Evolutionary conservation across 2,888 invertebrate species (phyloP).

Genomic region (Opisthograptis luteolata): DNA sequence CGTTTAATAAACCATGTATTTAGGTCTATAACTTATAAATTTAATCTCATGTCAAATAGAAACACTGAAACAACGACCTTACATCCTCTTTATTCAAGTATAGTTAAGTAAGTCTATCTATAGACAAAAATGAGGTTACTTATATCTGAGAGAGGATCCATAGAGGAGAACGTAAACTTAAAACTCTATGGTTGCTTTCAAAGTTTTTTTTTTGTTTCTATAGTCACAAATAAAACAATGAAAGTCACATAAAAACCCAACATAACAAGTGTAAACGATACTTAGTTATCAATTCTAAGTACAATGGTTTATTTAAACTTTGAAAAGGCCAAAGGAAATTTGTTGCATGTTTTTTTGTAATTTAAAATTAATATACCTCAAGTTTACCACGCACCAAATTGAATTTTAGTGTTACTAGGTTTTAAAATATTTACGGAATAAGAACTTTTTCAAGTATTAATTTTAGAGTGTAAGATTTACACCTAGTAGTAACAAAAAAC

Average conservation of each 20-base stretch:
- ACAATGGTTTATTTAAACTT: conserved; percentile 42
- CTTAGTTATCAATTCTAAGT: conserved; percentile 3
- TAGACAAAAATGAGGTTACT: too few relatives aligned
- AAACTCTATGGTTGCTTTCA: too few relatives aligned
- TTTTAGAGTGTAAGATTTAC: conserved; percentile 46
- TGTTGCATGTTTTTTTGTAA: conserved; percentile 36
- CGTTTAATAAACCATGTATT: neutral
- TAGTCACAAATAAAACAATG: too few relatives aligned
- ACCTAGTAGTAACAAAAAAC: conserved; percentile 47
- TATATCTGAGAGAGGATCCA: too few relatives aligned
- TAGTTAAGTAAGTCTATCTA: too few relatives aligned
- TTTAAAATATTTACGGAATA: conserved; percentile 46
- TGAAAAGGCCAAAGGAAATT: conserved; percentile 17
- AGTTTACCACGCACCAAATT: conserved; percentile 83
- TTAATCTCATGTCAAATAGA: too few relatives aligned
- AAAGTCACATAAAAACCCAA: too few relatives aligned
- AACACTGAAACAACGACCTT: too few relatives aligned
- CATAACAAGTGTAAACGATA: too few relatives aligned
- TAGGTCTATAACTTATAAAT: neutral
- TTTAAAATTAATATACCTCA: conserved; percentile 75
- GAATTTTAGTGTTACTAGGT: conserved; percentile 67
- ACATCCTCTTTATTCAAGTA: too few relatives aligned
- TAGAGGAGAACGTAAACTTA: too few relatives aligned
- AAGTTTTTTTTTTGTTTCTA: too few relatives aligned
- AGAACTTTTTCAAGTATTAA: conserved; percentile 69